Conservation (phyloP, 2,797 vertebrate genomes). For the Falco rusticolus region DNA sequence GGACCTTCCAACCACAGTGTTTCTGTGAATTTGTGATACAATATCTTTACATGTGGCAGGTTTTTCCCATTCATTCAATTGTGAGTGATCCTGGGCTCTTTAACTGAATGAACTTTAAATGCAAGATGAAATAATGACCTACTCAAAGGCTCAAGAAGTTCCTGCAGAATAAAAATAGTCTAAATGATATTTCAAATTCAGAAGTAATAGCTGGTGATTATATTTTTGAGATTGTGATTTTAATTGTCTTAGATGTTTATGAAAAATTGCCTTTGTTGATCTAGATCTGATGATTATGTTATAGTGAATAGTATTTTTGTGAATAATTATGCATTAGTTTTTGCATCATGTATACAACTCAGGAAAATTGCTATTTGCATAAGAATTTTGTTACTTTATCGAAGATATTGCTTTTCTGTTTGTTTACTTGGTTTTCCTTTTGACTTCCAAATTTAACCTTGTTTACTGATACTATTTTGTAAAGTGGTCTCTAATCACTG, state of each 20-base stretch:
- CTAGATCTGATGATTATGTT: neutral
- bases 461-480: conserved; percentile 2
- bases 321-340: neutral
- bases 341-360: neutral
- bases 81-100: neutral
- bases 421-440: conserved; percentile 20
- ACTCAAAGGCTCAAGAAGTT: neutral
- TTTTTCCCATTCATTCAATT: neutral
- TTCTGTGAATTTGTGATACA: neutral
- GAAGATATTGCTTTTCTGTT: neutral
- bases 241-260: neutral
- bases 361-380: neutral
- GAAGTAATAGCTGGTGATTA: neutral
- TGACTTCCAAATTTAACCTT: conserved; percentile 32
- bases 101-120: neutral
- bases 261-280: conserved; percentile 8
- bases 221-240: neutral
- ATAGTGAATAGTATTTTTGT: neutral
- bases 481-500: conserved; percentile 6
- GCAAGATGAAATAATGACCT: neutral
- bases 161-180: neutral
- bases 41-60: neutral
- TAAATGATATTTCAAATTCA: neutral
- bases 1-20: neutral
- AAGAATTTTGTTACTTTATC: neutral